phyloP scores from a whole-genome alignment of 2,113 vertebrate genomes.

The Clarias batrachus region DNA sequence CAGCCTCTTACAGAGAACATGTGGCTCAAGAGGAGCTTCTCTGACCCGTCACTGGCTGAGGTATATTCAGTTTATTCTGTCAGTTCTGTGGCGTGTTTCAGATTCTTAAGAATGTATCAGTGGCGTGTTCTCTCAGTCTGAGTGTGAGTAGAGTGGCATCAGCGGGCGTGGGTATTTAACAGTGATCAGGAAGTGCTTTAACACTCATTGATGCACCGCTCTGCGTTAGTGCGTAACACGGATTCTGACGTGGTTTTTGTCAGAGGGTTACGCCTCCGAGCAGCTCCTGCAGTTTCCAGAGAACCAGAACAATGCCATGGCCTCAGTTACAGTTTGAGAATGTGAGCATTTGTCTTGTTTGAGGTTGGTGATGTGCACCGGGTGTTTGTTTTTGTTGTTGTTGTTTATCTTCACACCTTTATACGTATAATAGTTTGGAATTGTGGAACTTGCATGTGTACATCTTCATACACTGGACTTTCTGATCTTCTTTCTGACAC shows the following conservation, averaged over 20 bases:
- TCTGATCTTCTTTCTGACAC: neutral
- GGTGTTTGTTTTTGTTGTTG: neutral
- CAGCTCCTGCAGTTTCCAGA: constrained; percentile 32
- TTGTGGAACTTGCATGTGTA: neutral
- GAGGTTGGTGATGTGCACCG: constrained; percentile 15
- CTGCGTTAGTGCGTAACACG: neutral
- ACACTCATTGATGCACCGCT: neutral
- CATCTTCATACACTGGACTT: neutral
- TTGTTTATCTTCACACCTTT: neutral
- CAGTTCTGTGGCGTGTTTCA: neutral
- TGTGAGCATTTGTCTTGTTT: constrained; percentile 61
- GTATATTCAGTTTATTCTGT: constrained; percentile 42
- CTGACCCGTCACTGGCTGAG: constrained; percentile 62
- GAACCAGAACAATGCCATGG: constrained; percentile 58
- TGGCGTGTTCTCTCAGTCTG: neutral
- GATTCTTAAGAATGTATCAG: neutral
- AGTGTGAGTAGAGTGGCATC: neutral
- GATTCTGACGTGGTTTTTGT: constrained; percentile 26
- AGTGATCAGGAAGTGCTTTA: too few relatives aligned
- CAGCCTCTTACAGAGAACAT: constrained; percentile 70
- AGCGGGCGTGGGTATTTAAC: neutral
- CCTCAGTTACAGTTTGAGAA: constrained; percentile 59
- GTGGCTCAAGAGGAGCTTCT: constrained; percentile 72
- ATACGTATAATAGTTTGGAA: neutral
- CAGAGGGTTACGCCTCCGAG: constrained; percentile 50